Evolutionary conservation across 2,113 vertebrate species (phyloP).

Genomic region (Morone saxatilis): DNA sequence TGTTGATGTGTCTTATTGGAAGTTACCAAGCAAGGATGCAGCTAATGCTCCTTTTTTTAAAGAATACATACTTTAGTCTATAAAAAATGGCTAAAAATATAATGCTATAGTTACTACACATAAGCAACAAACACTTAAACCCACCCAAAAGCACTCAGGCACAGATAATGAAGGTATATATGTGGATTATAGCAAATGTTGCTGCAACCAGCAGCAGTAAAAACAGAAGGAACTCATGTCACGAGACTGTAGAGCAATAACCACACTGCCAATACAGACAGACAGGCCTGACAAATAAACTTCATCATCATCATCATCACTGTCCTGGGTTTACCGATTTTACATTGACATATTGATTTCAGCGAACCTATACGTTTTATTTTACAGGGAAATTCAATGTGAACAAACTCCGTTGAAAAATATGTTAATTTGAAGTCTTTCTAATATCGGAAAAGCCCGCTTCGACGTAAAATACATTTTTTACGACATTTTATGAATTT

Average conservation of each 20-base stretch:
- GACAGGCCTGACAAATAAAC: not conserved
- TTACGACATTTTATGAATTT: not conserved
- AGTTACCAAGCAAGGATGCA: not conserved
- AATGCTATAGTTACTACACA: not conserved
- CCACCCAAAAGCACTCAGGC: not conserved
- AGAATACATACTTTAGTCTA: not conserved
- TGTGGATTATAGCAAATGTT: not conserved
- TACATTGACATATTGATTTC: not conserved
- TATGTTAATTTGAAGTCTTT: not conserved
- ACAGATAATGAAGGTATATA: not conserved
- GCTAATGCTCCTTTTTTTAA: not conserved
- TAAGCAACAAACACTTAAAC: not conserved
- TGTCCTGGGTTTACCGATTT: not conserved
- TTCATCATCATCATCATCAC: not conserved
- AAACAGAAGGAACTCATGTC: constrained; percentile 45
- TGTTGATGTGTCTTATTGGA: not conserved
- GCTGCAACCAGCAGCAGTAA: not conserved
- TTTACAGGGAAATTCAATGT: not conserved
- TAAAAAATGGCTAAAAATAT: too few species aligned
- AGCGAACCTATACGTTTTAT: accelerated
- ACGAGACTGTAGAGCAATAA: constrained; percentile 12
- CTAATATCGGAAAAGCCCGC: too few species aligned
- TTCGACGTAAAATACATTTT: accelerated
- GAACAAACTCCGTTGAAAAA: not conserved
- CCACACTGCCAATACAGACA: not conserved